phyloP scores from a whole-genome alignment of 2,888 invertebrate genomes.

The Incurvaria masculella region DNA sequence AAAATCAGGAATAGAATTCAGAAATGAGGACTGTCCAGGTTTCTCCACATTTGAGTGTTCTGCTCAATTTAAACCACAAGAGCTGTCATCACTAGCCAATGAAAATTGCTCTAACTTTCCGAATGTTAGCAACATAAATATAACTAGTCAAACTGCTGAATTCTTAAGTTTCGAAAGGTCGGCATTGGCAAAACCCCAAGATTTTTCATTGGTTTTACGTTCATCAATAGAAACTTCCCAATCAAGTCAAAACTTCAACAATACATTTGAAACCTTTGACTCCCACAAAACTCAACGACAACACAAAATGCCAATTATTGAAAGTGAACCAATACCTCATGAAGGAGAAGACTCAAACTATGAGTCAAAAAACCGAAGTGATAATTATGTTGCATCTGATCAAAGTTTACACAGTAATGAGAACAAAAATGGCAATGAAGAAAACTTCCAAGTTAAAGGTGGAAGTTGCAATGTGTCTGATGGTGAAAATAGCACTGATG shows the following conservation, averaged over 20 bases:
- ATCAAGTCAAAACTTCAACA: neutral
- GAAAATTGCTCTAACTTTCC: neutral
- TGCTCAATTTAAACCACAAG: neutral
- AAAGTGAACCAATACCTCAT: no score
- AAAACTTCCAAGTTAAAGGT: no score
- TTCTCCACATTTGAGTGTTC: neutral
- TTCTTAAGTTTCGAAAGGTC: constrained; percentile 35
- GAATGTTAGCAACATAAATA: neutral
- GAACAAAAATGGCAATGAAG: no score
- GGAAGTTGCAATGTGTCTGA: no score
- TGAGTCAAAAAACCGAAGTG: no score
- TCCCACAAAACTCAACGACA: neutral
- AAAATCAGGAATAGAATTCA: neutral
- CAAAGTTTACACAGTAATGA: no score
- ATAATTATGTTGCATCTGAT: no score
- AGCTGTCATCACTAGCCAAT: neutral
- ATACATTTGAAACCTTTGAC: neutral
- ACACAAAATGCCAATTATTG: neutral
- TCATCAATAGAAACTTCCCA: neutral
- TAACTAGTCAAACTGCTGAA: neutral
- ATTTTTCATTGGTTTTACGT: constrained; percentile 16
- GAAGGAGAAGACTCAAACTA: no score
- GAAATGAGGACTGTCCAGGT: neutral
- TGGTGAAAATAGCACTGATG: no score
- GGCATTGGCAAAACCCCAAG: constrained; percentile 31